Base-by-base conservation (phyloP, 2,888 invertebrate genomes). In the Theretra japonica region DNA sequence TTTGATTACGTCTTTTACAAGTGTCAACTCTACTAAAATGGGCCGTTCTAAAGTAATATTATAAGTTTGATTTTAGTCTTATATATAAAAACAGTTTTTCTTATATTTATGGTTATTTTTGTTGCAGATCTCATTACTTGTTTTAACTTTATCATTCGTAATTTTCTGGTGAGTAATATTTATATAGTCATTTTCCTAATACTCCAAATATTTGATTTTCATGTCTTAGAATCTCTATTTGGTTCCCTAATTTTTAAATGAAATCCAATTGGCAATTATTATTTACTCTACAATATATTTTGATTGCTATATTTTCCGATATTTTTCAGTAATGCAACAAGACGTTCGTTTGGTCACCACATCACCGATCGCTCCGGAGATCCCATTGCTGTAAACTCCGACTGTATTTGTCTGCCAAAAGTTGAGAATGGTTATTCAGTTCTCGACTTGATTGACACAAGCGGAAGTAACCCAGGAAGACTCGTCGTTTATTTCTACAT, bases 401-500 rank as follows among this genome's bases (percentile, higher is more conserved):
- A 60, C 33, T 72, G 72, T 23, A 17, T 60, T 19, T 72, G 72
- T 30, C 53, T 50, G 17, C 33, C n/a, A 69, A 69, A 60, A 21
- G n/a, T 3, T 53, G 53, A 33, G 19, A 60, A 56, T 25, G 23
- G 17, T 19, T 60, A 48, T 23, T 53, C 50, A 21, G 50, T 72
- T 2, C 30, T 68, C 8, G 33, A 69, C 17, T 23, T 69, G 7
- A 48, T 72, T 11, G 69, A 77, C 21, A 33, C 76, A 19, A 25
- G 74, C 0, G 70, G 74, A 5, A 58, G 74, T n/a, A 80, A 80
- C 0, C 73, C 84, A 4, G 83, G 88, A 73, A 84, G 92, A 75
- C 73, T 90, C 6, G 88, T 91, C 0, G 75, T 91, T 1, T 89
- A 86, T 74, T 70, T 91, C 0, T 93, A 90, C 73, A 85, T 74